These are phyloP conservation scores for Neotragus pygmaeus DNA, from an alignment of 2,113 vertebrate genomes.

Conservation along the genomic window DNA sequence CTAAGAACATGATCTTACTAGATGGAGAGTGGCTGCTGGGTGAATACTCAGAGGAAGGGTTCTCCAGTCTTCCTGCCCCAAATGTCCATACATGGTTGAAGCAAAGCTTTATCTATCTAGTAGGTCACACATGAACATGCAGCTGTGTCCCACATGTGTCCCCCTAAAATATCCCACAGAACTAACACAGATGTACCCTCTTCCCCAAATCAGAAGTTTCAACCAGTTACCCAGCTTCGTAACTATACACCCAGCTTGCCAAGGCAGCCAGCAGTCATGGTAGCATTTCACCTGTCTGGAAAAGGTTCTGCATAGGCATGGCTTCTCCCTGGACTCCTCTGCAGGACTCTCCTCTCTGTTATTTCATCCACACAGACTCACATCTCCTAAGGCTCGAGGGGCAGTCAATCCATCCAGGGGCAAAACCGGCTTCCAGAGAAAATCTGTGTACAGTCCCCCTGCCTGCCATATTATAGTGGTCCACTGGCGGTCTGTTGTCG, in stretches of 20 bases:
- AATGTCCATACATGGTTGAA: background rate
- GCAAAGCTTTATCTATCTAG: background rate
- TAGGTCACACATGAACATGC: background rate
- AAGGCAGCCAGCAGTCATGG: background rate
- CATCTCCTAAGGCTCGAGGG: background rate
- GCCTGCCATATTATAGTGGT: background rate
- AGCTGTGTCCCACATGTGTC: background rate
- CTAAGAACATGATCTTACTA: background rate
- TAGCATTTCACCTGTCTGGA: background rate
- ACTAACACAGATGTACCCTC: background rate
- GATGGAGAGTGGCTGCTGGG: background rate
- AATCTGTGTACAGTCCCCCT: background rate
- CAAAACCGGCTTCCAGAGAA: background rate
- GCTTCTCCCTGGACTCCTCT: background rate
- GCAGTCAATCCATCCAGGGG: background rate
- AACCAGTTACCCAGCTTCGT: background rate
- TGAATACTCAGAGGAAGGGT: background rate
- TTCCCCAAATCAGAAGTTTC: background rate
- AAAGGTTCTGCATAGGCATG: background rate
- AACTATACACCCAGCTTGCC: background rate
- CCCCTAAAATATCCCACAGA: background rate
- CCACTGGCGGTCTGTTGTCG: accelerated
- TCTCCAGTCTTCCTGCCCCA: background rate
- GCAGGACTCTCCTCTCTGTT: background rate
- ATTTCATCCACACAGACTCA: background rate